Base-by-base conservation (phyloP, 1,140 invertebrate species). In the Brachionus manjavacas region DNA sequence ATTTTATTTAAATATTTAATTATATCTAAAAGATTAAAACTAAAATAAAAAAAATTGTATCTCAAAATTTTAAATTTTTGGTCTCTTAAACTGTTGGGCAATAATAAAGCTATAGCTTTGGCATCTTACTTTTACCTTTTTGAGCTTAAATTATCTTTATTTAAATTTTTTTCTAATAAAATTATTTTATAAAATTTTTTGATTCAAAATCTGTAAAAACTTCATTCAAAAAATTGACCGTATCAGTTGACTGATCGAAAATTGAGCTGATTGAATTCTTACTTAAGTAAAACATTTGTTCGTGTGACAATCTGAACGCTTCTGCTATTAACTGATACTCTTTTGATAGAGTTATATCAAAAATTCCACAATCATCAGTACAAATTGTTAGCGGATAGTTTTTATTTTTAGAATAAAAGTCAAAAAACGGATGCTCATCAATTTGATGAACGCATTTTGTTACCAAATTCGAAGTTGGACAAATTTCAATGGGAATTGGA, bases 401-500 rank as follows among this genome's bases (percentile, higher is more conserved):
- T 11, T 16, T 39, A 9, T 70, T 43, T 46, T 41, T 11, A 11
- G 41, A 20, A 72, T 83, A 68, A 68, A 83, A 83, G 20, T 46
- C 20, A 83, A 41, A 41, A 68, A 83, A 83, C 3, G 55, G 80
- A 72, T 83, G 80, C 14, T 70, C n/a, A 20, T 66, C 60, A 31
- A 83, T 68, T 28, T 11, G 4, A 1, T 43, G 25, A 28, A 83
- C 55, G 20, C 60, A 68, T 55, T 68, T 83, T 25, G 80, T 83
- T 3, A 72, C 20, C 31, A 83, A 83, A 83, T 83, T 83, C 20
- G 80, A 83, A 16, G 80, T 83, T 31, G 80, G 80, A 68, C 80
- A 83, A 31, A 83, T 68, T 52, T 83, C 80, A 3, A 83, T 43
- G 2, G 80, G 80, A 43, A 83, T 83, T 12, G 55, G 60, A 52